A percentile compares a stretch with the other conserved stretches of the same genome.
These are phyloP conservation scores for Ctenomys sociabilis DNA, from an alignment of 2,113 vertebrate genomes.

Conservation along the genomic window DNA sequence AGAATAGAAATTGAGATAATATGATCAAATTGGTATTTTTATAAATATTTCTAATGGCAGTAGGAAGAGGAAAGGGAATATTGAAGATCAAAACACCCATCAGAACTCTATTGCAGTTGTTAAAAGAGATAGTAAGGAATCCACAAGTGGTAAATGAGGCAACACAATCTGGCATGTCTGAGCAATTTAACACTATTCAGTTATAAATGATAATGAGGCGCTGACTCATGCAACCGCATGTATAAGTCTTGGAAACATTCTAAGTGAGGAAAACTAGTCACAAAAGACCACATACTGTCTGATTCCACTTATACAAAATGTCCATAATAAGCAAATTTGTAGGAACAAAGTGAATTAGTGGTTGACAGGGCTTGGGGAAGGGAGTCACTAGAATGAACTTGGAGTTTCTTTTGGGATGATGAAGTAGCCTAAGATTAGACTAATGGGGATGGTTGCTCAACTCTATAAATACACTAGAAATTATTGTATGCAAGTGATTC, in stretches of 20 bases:
- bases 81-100: background rate
- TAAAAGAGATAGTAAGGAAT: background rate
- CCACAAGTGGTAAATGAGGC: background rate
- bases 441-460: background rate
- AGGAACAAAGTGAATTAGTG: background rate
- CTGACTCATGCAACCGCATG: too few species aligned
- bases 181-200: background rate
- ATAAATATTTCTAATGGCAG: background rate
- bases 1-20: background rate
- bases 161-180: background rate
- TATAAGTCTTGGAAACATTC: too few species aligned
- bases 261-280: too few species aligned
- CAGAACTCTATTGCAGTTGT: background rate
- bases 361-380: background rate
- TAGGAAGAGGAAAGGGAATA: background rate
- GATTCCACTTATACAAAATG: too few species aligned
- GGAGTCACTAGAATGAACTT: background rate
- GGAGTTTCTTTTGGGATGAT: background rate
- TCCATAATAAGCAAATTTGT: too few species aligned
- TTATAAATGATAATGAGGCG: background rate
- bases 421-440: slow-evolving; percentile 33
- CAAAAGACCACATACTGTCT: too few species aligned
- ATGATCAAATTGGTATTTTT: background rate
- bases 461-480: background rate
- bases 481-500: background rate